A percentile compares a stretch with the other conserved stretches of the same genome.
phyloP scores from a whole-genome alignment of 2,888 invertebrate genomes.

The Xylophagus ater region DNA sequence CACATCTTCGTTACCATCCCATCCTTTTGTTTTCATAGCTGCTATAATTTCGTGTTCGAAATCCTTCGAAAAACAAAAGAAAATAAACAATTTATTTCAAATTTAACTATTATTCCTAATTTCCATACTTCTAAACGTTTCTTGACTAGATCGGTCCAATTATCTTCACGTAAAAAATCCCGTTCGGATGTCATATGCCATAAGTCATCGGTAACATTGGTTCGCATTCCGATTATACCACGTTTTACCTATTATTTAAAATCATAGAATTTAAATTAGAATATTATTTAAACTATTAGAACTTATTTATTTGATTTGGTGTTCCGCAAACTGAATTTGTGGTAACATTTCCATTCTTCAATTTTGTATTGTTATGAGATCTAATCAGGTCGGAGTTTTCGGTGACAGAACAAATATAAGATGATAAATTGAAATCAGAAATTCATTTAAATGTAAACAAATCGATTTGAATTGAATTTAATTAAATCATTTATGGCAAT shows the following conservation, averaged over 20 bases:
- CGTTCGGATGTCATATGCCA: constrained; percentile 53
- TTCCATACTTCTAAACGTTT: constrained; percentile 43
- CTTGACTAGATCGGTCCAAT: constrained; percentile 70
- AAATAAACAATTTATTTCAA: constrained; percentile 1
- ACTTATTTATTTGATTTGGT: background rate
- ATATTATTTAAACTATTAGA: constrained; percentile 1
- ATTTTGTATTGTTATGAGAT: no score
- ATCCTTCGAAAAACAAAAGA: constrained; percentile 24
- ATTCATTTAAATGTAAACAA: no score
- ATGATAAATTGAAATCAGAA: no score
- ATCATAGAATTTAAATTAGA: background rate
- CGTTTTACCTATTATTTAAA: constrained; percentile 53
- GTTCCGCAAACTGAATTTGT: no score
- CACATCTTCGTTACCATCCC: constrained; percentile 69
- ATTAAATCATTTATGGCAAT: no score
- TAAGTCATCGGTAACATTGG: constrained; percentile 64
- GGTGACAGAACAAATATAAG: no score
- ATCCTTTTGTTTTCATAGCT: constrained; percentile 80
- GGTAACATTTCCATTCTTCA: no score
- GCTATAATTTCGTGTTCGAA: constrained; percentile 63
- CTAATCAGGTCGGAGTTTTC: no score
- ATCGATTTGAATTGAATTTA: no score
- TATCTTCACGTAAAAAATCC: constrained; percentile 53
- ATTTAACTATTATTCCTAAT: background rate
- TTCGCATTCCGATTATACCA: constrained; percentile 59